Evolutionary conservation across 1,140 invertebrate genomes (phyloP).

Genomic region (Portunus trituberculatus): DNA sequence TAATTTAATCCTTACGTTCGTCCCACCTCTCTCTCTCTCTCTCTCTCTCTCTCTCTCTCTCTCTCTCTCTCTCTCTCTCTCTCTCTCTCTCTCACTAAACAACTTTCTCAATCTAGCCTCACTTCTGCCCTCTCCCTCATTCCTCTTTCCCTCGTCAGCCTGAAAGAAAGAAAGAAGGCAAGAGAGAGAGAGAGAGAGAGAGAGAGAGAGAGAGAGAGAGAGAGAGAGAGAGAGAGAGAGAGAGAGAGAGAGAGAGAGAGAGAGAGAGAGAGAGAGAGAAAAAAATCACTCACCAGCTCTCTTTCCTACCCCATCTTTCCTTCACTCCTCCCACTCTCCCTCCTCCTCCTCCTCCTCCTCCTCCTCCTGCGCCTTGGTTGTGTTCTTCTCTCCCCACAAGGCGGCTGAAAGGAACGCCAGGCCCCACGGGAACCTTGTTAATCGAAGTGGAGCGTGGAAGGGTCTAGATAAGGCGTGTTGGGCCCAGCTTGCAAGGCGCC

Average conservation of each 20-base stretch:
- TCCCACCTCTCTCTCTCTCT: conserved; percentile 15
- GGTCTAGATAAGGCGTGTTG: conserved; percentile 77
- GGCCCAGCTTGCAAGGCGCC: conserved; percentile 61
- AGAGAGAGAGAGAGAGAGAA: conserved; percentile 14
- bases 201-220: conserved; percentile 5
- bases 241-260: conserved; percentile 31
- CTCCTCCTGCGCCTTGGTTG: conserved; percentile 42
- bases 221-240: background rate
- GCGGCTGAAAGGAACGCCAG: conserved; percentile 69
- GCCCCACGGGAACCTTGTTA: conserved; percentile 76
- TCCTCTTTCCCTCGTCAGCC: background rate
- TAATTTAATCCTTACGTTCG: background rate
- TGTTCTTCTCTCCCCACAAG: conserved; percentile 66
- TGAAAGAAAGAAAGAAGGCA: background rate
- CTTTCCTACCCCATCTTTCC: background rate
- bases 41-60: conserved; percentile 43
- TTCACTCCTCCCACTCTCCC: conserved; percentile 25
- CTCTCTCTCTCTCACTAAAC: background rate
- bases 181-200: background rate
- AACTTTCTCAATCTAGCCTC: background rate
- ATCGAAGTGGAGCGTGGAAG: conserved; percentile 76
- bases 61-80: conserved; percentile 43
- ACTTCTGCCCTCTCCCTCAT: conserved; percentile 1
- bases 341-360: conserved; percentile 15
- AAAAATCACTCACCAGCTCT: background rate